Percentiles rank a stretch among this genome's conserved stretches.
Conservation (phyloP, 2,797 vertebrate genomes). For the Setipinna tenuifilis region DNA sequence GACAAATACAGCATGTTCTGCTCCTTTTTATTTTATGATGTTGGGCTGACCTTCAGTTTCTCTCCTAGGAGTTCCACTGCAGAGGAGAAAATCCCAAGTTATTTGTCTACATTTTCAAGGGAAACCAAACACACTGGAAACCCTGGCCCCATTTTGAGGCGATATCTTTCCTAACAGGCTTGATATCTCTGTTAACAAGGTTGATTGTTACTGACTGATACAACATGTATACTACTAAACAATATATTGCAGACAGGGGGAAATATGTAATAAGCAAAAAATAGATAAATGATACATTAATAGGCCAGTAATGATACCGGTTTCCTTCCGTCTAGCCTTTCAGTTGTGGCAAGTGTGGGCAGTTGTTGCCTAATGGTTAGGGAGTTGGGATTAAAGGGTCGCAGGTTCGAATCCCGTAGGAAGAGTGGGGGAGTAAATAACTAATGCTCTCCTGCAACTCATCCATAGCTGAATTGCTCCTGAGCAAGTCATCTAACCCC, state of each 20-base stretch:
- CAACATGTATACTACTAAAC: conserved; percentile 37
- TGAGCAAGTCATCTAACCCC: too few relatives aligned
- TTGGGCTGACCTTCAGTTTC: conserved; percentile 5
- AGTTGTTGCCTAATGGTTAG: too few relatives aligned
- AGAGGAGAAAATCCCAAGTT: not conserved
- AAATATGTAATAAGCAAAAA: too few relatives aligned
- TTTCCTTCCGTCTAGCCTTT: too few relatives aligned
- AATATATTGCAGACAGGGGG: conserved; percentile 29
- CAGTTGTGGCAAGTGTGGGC: too few relatives aligned
- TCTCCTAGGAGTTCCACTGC: not conserved
- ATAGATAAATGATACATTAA: too few relatives aligned
- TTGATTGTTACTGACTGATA: conserved; percentile 32
- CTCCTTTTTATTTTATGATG: not conserved
- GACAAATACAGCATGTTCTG: conserved; percentile 6
- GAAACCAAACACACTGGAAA: not conserved
- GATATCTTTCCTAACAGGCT: conserved; percentile 12
- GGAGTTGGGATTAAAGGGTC: too few relatives aligned
- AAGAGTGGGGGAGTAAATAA: too few relatives aligned
- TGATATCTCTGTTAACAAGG: not conserved
- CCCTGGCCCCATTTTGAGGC: conserved; percentile 21
- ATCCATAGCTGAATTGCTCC: too few relatives aligned
- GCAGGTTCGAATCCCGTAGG: too few relatives aligned
- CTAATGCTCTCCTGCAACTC: too few relatives aligned
- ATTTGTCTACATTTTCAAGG: not conserved
- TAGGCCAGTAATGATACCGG: too few relatives aligned